Evolutionary conservation across 53 echinoderm and acorn worm species (phyloP), one percentile per base, ranked within the genome.

Genomic region (Antedon mediterranea): DNA sequence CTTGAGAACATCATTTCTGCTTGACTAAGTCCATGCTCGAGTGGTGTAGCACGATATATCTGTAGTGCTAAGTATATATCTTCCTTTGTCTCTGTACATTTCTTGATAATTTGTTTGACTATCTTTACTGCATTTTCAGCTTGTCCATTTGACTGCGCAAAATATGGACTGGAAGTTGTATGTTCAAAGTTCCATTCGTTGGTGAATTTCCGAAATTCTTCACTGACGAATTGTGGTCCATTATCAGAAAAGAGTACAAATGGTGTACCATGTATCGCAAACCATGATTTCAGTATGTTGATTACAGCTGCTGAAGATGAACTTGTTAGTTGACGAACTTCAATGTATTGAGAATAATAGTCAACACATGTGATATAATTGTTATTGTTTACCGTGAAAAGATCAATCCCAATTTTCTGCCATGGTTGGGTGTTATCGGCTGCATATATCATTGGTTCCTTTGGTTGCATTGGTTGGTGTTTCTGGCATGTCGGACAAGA

Each of bases 111-210:
- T 8, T 18, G 76, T 71, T 82, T 76, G 14, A 82, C 72, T 28
- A n/a, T 77, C 71, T 82, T 33, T 3, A 76, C 77, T 20, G 76
- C 76, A 26, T 77, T 43, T n/a, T 82, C 82, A 20, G 33, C 76
- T 14, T 76, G 76, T 23, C 77, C 82, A 76, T 82, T 82, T 0
- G 77, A 82, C 28, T 76, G 70, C 26, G 82, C 76, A 28, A 70
- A 82, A 31, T 77, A 70, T 20, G 77, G 82, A 34, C 82, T 82
- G 3, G 71, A 76, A 0, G 77, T 82, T 26, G 76, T 23, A 71
- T 82, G 82, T 28, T 76, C 33, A 28, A 82, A 82, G n/a, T 28
- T 6, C 82, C 82, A 82, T 33, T 77, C 8, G 23, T 81, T 31
- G 15, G 37, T 43, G 32, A 81, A 81, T 0, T 30, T 3, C 23